Base-by-base conservation (phyloP, 2,113 vertebrate species). In the Oryzias melastigma region DNA sequence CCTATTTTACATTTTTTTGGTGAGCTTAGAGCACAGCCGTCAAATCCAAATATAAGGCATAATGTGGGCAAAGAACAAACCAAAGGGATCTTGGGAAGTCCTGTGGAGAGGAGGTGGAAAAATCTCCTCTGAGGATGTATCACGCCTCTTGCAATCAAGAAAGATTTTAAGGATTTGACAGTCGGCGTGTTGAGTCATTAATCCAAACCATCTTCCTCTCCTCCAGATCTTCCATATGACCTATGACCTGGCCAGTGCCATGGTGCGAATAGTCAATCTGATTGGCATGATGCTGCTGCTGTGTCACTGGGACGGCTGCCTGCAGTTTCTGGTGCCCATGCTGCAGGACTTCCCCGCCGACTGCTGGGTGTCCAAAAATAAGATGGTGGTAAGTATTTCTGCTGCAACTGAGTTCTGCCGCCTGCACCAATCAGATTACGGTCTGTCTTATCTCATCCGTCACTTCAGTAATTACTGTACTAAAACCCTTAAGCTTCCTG, bases 221-320 rank as follows among this genome's bases (percentile, higher is more conserved):
- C 44, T 5, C n/a, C 90, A 99, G 97, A 99, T 98, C 84, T 99
- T 99, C 90, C 97, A 98, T 89, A 99, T 99, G 96, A 99, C 97
- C 80, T 98, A 99, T 17, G 96, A 98, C 91, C 93, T 99, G 82
- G 96, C 96, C 66, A 98, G 95, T 0, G 96, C 96, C 0, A 96
- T 98, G 91, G 91, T 98, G 73, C 91, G 96, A 62, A 98, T 99
- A 20, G 88, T 98, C 50, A 99, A 98, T 87, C 91, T 99, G 76
- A 98, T 98, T 0, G 96, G 96, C 48, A 99, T 99, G 97, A 99
- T 99, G 97, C 91, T 99, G 15, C 89, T 99, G 83, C 92, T 99
- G 7, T 99, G 97, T 71, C 97, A 99, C 83, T 99, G 97, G 97
- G 97, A 99, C 0, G 97, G 97, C 78, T 99, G 97, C 83, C 93